These are phyloP conservation scores for Cataglyphis albicans DNA, from an alignment of 2,888 invertebrate genomes.

Conservation along the genomic window DNA sequence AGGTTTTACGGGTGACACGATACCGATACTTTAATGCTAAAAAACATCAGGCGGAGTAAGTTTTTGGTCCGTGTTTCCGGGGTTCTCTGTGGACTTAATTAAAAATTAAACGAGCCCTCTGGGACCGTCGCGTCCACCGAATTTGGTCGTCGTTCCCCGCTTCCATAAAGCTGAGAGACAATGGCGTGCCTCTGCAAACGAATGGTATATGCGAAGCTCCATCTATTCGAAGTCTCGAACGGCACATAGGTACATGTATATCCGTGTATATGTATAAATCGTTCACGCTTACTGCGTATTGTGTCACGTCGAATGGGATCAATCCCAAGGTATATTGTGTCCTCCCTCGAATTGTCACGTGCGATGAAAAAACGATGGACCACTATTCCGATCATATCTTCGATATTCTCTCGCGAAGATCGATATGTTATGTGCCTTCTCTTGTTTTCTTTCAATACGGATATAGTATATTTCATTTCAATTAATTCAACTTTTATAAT, in stretches of 20 bases:
- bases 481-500: neutral
- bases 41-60: slow-evolving; percentile 63
- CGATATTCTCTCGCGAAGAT: slow-evolving; percentile 20
- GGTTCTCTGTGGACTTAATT: slow-evolving; percentile 68
- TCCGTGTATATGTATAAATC: slow-evolving; percentile 1
- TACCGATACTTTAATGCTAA: slow-evolving; percentile 46
- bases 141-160: slow-evolving; percentile 66
- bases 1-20: slow-evolving; percentile 32
- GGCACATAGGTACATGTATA: neutral
- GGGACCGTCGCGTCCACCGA: slow-evolving; percentile 69
- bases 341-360: slow-evolving; percentile 30
- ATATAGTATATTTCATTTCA: neutral
- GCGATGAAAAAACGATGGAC: slow-evolving; percentile 23
- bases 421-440: slow-evolving; percentile 1
- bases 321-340: slow-evolving; percentile 12
- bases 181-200: slow-evolving; percentile 64
- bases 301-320: slow-evolving; percentile 36
- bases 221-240: slow-evolving; percentile 46
- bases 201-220: slow-evolving; percentile 53
- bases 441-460: slow-evolving; percentile 1
- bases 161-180: slow-evolving; percentile 63
- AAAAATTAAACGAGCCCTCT: slow-evolving; percentile 75
- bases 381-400: slow-evolving; percentile 2
- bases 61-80: slow-evolving; percentile 53
- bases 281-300: slow-evolving; percentile 38